Evolutionary conservation across 1,140 invertebrate species (phyloP).

Genomic region (Chironomus striatipennis): DNA sequence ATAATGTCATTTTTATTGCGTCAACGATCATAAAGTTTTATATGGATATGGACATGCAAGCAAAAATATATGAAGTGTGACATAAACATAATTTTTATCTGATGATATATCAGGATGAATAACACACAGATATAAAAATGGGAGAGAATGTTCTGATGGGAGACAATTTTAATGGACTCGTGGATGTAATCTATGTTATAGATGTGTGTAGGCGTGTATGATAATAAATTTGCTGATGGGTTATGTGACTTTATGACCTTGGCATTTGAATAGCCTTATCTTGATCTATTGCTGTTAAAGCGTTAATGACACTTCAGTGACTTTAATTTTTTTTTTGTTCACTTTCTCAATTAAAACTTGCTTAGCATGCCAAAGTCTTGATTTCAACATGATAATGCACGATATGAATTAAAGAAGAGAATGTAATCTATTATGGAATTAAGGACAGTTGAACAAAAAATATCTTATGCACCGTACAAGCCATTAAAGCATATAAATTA

Average conservation of each 20-base stretch:
- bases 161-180: neutral
- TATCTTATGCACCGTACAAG: too few species aligned
- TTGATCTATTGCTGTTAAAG: too few species aligned
- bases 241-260: neutral
- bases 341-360: too few species aligned
- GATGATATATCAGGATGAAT: neutral
- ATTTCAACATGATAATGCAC: too few species aligned
- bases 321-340: too few species aligned
- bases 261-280: neutral
- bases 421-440: too few species aligned
- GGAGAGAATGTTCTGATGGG: neutral
- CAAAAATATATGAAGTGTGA: constrained; percentile 5
- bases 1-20: constrained; percentile 7
- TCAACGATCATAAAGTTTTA: neutral
- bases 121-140: neutral
- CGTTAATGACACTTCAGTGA: too few species aligned
- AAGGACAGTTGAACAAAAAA: too few species aligned
- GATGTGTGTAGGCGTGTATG: neutral
- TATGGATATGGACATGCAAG: neutral
- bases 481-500: too few species aligned
- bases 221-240: neutral
- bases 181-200: neutral
- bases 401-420: too few species aligned
- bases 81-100: constrained; percentile 14
- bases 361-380: too few species aligned